phyloP scores from a whole-genome alignment of 2,797 vertebrate genomes.

The Acanthurus tractus region DNA sequence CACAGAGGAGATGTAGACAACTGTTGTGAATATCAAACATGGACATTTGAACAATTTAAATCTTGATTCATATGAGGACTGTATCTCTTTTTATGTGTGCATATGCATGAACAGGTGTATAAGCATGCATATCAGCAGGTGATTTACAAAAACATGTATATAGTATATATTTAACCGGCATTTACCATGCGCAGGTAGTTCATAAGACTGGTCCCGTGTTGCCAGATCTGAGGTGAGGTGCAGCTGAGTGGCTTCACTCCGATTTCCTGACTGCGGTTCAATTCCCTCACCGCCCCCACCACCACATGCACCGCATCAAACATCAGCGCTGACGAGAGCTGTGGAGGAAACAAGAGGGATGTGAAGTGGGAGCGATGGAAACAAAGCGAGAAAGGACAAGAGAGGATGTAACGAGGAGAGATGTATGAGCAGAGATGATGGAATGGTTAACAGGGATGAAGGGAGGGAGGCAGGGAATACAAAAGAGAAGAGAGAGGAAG shows the following conservation, averaged over 20 bases:
- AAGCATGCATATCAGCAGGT: not conserved
- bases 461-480: constrained; percentile 4
- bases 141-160: constrained; percentile 20
- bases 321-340: constrained; percentile 94
- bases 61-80: not conserved
- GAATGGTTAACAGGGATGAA: constrained; percentile 56
- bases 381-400: constrained; percentile 9
- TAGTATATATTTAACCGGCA: constrained; percentile 28
- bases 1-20: not conserved
- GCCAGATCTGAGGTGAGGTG: constrained; percentile 94
- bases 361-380: constrained; percentile 6
- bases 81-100: not conserved
- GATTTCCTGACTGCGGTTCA: constrained; percentile 96
- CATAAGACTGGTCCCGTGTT: constrained; percentile 96
- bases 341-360: constrained; percentile 39
- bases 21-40: not conserved
- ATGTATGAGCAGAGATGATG: constrained; percentile 40
- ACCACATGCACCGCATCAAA: constrained; percentile 96
- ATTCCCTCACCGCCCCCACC: constrained; percentile 92
- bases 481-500: constrained; percentile 32
- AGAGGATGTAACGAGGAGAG: constrained; percentile 48
- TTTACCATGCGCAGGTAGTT: constrained; percentile 96
- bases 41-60: not conserved
- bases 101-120: not conserved
- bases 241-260: constrained; percentile 94